phyloP scores from a whole-genome alignment of 2,888 invertebrate species.

The Agrenia bidenticulata region DNA sequence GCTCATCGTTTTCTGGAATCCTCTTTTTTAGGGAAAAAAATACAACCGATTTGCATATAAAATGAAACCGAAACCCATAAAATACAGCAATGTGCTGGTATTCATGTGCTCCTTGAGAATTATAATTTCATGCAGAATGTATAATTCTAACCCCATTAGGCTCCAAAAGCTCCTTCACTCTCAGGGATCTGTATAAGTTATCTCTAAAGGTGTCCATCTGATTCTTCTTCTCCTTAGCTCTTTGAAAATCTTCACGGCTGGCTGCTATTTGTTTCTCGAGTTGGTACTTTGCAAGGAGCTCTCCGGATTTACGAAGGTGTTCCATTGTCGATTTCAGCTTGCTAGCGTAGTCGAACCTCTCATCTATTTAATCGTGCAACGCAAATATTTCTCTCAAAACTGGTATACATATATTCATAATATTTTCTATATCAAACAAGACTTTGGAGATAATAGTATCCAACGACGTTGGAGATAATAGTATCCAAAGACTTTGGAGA shows the following conservation, averaged over 20 bases:
- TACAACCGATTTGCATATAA: too few relatives aligned
- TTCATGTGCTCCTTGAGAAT: neutral
- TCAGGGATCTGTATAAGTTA: constrained; percentile 72
- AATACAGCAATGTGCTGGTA: neutral
- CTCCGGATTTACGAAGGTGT: constrained; percentile 80
- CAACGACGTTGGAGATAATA: too few relatives aligned
- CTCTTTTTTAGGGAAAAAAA: constrained; percentile 43
- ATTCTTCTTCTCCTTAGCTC: constrained; percentile 82
- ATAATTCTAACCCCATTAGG: constrained; percentile 66
- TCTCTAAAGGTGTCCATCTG: constrained; percentile 82
- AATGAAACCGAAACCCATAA: neutral
- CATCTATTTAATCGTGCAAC: too few relatives aligned
- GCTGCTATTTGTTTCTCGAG: constrained; percentile 90
- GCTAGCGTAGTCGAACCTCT: constrained; percentile 90
- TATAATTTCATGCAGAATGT: too few relatives aligned
- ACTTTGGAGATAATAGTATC: too few relatives aligned
- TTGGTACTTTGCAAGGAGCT: constrained; percentile 84
- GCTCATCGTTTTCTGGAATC: constrained; percentile 51
- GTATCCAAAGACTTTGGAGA: too few relatives aligned
- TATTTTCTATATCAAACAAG: too few relatives aligned
- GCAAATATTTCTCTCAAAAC: too few relatives aligned
- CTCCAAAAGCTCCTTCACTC: constrained; percentile 77
- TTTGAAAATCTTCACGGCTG: constrained; percentile 87
- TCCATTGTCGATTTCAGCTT: constrained; percentile 83
- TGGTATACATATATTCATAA: too few relatives aligned